Evolutionary conservation across 2,113 vertebrate species (phyloP), one percentile per base, ranked within the genome.

Genomic region (Camarhynchus parvulus): DNA sequence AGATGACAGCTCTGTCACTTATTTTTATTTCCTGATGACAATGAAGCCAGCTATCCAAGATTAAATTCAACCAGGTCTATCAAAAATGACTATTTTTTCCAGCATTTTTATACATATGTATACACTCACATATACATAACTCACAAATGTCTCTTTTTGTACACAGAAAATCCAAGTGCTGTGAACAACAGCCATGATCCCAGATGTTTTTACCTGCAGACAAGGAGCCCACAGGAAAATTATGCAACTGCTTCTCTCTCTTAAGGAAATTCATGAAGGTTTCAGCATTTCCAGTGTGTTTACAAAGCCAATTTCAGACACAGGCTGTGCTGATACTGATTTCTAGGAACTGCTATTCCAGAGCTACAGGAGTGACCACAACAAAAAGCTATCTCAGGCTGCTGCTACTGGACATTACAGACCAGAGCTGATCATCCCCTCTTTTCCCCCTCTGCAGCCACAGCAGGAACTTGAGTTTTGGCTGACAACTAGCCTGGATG

Each of bases 81-180:
- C 46, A 61, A 41, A 63, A 91, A 41, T 37, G 2, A 49, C 41
- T 44, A 0, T 15, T 70, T 68, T 78, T 56, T 3, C 33, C 80
- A 59, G 16, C 69, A 35, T 33, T 87, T 85, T 47, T n/a, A 77
- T 28, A 61, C 18, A 58, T 2, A 10, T 10, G 11, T 9, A 33
- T 8, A 47, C 12, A 37, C 10, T 39, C 5, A 15, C 2, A 41
- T 3, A 15, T 1, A 31, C 0, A 8, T 6, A 62, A 31, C 19
- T n/a, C 41, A 56, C 8, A 39, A 50, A 53, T 13, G 31, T 44
- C 53, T 75, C 0, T 31, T 46, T 63, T 23, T 56, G 53, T 41
- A 79, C 28, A 8, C 0, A 24, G 12, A 87, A 78, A 87, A 67
- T 37, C 25, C 61, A 81, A 28, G 9, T 79, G 30, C 24, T 15